A percentile compares a stretch with the other conserved stretches of the same genome.
Evolutionary conservation across 2,797 vertebrate species (phyloP).

Genomic region (Phrynocephalus forsythii): DNA sequence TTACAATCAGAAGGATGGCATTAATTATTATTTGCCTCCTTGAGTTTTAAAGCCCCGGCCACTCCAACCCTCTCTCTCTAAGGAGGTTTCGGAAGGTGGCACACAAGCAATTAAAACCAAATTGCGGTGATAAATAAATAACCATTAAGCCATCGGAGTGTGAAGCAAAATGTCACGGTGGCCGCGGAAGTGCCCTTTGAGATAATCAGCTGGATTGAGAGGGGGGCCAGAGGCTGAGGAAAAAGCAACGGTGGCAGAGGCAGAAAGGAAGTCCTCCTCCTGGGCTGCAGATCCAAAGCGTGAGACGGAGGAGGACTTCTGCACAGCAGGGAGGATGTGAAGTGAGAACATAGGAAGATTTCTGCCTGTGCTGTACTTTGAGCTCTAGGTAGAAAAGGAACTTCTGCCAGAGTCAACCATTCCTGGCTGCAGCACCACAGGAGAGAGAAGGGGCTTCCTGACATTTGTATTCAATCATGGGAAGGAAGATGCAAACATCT

Average conservation of each 20-base stretch:
- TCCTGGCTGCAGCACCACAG: background rate
- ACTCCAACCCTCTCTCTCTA: background rate
- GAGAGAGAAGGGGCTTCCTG: too few species aligned
- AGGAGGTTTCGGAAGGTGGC: conserved; percentile 30
- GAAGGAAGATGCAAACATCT: background rate
- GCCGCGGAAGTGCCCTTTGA: background rate
- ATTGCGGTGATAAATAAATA: conserved; percentile 63
- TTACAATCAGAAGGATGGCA: fast-evolving
- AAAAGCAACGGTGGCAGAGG: background rate
- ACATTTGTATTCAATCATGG: background rate
- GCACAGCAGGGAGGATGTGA: background rate
- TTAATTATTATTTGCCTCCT: conserved; percentile 41
- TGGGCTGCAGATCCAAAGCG: background rate
- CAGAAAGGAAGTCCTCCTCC: background rate
- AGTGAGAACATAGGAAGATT: background rate
- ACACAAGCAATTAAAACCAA: conserved; percentile 66
- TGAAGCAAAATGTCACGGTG: background rate
- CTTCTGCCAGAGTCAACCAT: background rate
- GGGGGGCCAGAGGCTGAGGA: background rate
- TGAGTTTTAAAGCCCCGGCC: conserved; percentile 39
- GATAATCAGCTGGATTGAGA: conserved; percentile 3
- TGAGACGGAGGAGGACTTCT: background rate
- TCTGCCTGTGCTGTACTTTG: background rate
- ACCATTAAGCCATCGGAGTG: conserved; percentile 41
- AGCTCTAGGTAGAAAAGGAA: background rate